Evolutionary conservation across 2,113 vertebrate species (phyloP).

Genomic region (Nesogale talazaci): DNA sequence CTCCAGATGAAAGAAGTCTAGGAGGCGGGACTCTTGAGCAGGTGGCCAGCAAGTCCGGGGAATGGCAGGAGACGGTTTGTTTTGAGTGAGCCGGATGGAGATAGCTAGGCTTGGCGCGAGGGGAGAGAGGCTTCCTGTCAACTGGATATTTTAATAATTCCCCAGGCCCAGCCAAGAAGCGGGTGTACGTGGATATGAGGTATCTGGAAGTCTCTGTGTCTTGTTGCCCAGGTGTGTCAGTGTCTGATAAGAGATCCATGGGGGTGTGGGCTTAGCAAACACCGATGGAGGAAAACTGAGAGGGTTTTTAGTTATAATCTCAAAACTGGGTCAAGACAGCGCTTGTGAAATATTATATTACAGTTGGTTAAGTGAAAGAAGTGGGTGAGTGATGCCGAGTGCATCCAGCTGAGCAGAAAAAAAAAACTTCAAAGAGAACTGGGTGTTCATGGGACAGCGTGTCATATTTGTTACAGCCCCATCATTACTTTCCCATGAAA

Average conservation of each 20-base stretch:
- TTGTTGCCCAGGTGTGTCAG: background rate
- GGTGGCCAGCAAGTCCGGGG: too few species aligned
- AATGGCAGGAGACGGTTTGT: too few species aligned
- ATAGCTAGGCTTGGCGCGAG: too few species aligned
- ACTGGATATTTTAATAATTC: background rate
- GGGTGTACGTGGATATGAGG: background rate
- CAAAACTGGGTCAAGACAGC: background rate
- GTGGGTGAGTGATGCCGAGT: background rate
- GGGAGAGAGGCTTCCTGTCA: too few species aligned
- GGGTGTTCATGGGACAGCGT: background rate
- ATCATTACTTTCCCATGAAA: background rate
- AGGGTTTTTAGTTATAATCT: background rate
- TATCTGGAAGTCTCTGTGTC: background rate
- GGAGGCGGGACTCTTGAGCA: background rate
- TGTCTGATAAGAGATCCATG: background rate
- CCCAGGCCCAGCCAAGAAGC: background rate
- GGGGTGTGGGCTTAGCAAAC: background rate
- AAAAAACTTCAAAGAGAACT: background rate
- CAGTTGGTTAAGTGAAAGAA: background rate
- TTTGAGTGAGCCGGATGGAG: too few species aligned
- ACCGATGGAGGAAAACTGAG: background rate
- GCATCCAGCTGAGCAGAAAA: background rate
- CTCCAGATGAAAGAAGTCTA: background rate
- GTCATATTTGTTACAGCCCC: background rate
- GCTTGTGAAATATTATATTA: background rate